phyloP scores from a whole-genome alignment of 2,113 vertebrate genomes.

The Anoura caudifer region DNA sequence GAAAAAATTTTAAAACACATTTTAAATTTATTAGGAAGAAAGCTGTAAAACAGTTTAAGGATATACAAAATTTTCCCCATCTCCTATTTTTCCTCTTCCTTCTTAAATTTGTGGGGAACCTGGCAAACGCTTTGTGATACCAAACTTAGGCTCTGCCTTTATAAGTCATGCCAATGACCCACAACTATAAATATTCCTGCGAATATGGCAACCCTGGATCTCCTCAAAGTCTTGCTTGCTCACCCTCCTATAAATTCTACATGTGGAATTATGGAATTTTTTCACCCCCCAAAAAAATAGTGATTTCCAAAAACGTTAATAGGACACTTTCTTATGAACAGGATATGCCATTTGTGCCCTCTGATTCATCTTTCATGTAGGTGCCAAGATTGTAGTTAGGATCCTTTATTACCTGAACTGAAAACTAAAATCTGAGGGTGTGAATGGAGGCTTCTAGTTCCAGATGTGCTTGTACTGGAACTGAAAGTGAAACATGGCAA shows the following conservation, averaged over 20 bases:
- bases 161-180: not conserved
- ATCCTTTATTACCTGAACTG: not conserved
- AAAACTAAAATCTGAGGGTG: not conserved
- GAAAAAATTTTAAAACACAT: not conserved
- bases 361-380: not conserved
- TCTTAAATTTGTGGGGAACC: not conserved
- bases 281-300: not conserved
- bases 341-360: not conserved
- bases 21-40: not conserved
- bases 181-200: not conserved
- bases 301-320: not conserved
- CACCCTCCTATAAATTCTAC: not conserved
- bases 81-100: not conserved
- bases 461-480: not conserved
- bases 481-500: not conserved
- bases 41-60: not conserved
- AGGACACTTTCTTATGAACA: not conserved
- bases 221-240: not conserved
- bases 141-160: not conserved
- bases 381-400: not conserved
- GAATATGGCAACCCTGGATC: not conserved
- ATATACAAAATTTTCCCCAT: not conserved
- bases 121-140: not conserved
- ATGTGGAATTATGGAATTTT: not conserved
- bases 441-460: not conserved